These are phyloP conservation scores for Carabus problematicus DNA, from an alignment of 2,888 invertebrate species.

Conservation along the genomic window DNA sequence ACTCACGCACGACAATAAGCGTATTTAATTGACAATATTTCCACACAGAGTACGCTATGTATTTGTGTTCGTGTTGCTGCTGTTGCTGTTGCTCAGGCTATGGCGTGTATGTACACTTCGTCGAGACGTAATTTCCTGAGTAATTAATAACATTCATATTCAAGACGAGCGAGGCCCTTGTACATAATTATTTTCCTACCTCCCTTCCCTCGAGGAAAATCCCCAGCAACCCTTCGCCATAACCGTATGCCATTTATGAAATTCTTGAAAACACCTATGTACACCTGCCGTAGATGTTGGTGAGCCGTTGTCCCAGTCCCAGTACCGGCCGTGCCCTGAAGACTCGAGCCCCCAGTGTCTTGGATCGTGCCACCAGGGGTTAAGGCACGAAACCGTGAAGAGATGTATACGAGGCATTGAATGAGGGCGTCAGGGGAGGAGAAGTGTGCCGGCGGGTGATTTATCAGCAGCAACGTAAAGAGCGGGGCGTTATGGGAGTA, in stretches of 20 bases:
- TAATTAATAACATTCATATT: conserved; percentile 36
- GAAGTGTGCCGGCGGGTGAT: conserved; percentile 16
- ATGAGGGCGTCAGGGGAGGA: not conserved
- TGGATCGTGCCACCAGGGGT: not conserved
- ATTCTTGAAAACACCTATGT: conserved; percentile 18
- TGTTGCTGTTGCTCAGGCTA: not conserved
- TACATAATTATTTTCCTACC: conserved; percentile 29
- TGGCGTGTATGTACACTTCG: conserved; percentile 16
- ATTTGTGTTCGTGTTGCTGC: not conserved
- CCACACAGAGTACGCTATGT: not conserved
- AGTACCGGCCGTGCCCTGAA: conserved; percentile 15
- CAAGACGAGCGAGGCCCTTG: conserved; percentile 4
- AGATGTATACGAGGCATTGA: too few species aligned
- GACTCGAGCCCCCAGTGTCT: not conserved
- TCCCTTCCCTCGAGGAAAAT: not conserved
- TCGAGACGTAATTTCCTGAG: conserved; percentile 28
- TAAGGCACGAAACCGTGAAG: too few species aligned
- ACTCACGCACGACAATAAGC: conserved; percentile 25
- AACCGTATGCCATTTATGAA: conserved; percentile 22
- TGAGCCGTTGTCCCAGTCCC: not conserved
- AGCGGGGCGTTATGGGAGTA: conserved; percentile 28
- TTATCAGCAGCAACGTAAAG: conserved; percentile 23
- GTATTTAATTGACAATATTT: conserved; percentile 36
- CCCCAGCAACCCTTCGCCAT: too few species aligned
- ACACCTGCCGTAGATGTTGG: conserved; percentile 16